Base-by-base conservation (phyloP, 2,888 invertebrate genomes). In the Lingula anatina region DNA sequence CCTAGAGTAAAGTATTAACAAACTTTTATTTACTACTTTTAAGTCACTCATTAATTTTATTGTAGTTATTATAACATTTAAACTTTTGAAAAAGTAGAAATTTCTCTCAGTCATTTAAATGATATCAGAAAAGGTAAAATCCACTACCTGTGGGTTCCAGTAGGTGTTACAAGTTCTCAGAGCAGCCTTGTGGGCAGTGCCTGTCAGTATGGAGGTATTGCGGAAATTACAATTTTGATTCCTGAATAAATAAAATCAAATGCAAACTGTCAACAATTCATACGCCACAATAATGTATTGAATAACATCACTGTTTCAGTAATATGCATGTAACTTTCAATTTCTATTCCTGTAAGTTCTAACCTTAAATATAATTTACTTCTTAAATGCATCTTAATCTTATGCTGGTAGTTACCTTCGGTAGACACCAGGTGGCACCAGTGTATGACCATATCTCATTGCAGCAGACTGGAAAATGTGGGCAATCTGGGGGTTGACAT, bases 81-180 rank as follows among this genome's bases (percentile, higher is more conserved):
- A n/a, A n/a, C n/a, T n/a, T n/a, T n/a, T n/a, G n/a, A n/a, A n/a
- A n/a, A n/a, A n/a, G n/a, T n/a, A n/a, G n/a, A n/a, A n/a, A n/a
- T n/a, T n/a, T n/a, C n/a, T n/a, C n/a, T n/a, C n/a, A n/a, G n/a
- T n/a, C n/a, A n/a, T n/a, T n/a, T n/a, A n/a, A n/a, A n/a, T n/a
- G n/a, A n/a, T n/a, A n/a, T n/a, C n/a, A n/a, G n/a, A n/a, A n/a
- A n/a, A n/a, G n/a, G n/a, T n/a, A n/a, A n/a, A n/a, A n/a, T n/a
- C n/a, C n/a, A 12, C 68, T 49, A 93, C 94, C 76, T 92, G 93
- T 9, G 94, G 92, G 76, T 95, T 92, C 95, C 95, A 96, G 94
- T 95, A 96, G 12, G 93, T 93, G 45, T 93, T 89, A 70, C 96
- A 96, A 1, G 96, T 81, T 39, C 96, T 82, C 25, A 96, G 18